Evolutionary conservation across 2,888 invertebrate species (phyloP), one percentile per base, ranked within the genome.

Genomic region (Nephrocerus scutellatus): DNA sequence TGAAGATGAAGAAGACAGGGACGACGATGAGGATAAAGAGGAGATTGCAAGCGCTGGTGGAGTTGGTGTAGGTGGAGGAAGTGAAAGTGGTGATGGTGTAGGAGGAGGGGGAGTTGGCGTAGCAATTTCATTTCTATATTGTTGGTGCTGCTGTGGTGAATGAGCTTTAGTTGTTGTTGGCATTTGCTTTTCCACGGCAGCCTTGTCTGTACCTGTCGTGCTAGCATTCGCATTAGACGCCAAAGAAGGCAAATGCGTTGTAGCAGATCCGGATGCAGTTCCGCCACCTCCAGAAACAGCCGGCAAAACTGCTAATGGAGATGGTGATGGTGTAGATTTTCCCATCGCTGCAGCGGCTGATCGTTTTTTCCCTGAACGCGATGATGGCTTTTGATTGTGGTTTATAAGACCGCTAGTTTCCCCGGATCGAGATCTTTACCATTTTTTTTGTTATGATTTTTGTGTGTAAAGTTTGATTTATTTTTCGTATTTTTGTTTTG

Each of bases 281-380:
- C n/a, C n/a, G n/a, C n/a, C n/a, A n/a, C n/a, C 10, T 8, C 10
- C 23, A 10, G n/a, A 8, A 10, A 22, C 10, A 10, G 8, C 23
- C 8, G 8, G 23, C n/a, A n/a, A n/a, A n/a, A n/a, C n/a, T n/a
- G n/a, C n/a, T n/a, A n/a, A n/a, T n/a, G n/a, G n/a, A n/a, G 47
- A 47, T 23, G 47, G 45, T 21, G 47, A 36, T 10, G 46, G 39
- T 22, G 43, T 43, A n/a, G 42, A 42, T 14, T 47, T 47, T 8
- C 46, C 52, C 21, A 47, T 46, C 40, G 53, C 49, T 34, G 44
- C 46, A 10, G 60, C 59, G 22, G 66, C 62, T 10, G 62, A 61
- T n/a, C 66, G 59, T 37, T 66, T 66, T 45, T 67, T 67, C 30
- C 64, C 63, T 29, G 66, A 64, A 23, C 67, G 57, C 6, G 65